These are phyloP conservation scores for Microctenopoma lineatum DNA, from an alignment of 2,797 vertebrate genomes.

Conservation along the genomic window DNA sequence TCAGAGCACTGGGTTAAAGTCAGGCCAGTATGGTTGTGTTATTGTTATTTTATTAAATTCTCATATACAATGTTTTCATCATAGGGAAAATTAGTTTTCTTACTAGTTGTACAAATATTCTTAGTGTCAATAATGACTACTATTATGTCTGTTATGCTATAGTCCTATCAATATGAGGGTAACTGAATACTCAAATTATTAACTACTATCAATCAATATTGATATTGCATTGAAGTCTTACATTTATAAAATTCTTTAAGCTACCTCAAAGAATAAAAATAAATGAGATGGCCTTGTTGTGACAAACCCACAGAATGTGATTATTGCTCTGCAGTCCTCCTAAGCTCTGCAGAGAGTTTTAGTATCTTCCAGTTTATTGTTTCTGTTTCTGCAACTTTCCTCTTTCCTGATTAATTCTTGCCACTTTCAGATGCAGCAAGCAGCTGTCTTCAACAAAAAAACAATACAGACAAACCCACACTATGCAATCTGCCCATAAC, in stretches of 20 bases:
- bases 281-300: neutral
- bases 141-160: neutral
- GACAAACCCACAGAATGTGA: neutral
- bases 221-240: neutral
- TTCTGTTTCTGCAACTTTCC: neutral
- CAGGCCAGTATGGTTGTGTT: slow-evolving; percentile 7
- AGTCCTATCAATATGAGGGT: neutral
- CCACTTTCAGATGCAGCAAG: neutral
- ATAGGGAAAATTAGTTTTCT: neutral
- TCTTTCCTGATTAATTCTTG: neutral
- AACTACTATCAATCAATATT: neutral
- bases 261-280: neutral
- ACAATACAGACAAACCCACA: neutral
- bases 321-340: too few species aligned
- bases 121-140: neutral
- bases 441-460: neutral
- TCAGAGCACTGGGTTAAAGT: too few species aligned
- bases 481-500: neutral
- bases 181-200: neutral
- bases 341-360: too few species aligned
- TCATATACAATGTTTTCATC: neutral
- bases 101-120: neutral
- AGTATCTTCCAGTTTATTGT: neutral
- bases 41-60: slow-evolving; percentile 3
- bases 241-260: neutral